Evolutionary conservation across 2,888 invertebrate species (phyloP).

Genomic region (Hirtodrosophila confusa): DNA sequence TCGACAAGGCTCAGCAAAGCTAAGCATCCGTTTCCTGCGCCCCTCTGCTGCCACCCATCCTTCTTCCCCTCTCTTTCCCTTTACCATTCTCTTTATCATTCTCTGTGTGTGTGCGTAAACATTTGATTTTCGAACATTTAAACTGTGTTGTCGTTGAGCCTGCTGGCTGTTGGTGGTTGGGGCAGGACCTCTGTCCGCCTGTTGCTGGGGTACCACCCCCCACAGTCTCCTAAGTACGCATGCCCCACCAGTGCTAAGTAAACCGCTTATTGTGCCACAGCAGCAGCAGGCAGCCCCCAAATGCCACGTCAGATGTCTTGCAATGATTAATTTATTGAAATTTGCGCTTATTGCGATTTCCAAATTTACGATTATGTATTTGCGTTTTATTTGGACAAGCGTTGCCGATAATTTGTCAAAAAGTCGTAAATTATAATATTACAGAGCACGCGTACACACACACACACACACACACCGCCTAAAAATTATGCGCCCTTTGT

Average conservation of each 20-base stretch:
- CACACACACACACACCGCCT: not conserved
- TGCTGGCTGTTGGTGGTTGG: not conserved
- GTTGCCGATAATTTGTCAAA: slow-evolving; percentile 78
- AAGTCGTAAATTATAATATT: slow-evolving; percentile 77
- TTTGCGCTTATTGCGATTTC: slow-evolving; percentile 74
- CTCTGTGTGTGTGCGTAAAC: slow-evolving; percentile 47
- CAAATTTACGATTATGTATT: slow-evolving; percentile 59
- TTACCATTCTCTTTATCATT: too few species aligned
- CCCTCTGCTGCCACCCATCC: not conserved
- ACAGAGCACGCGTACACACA: slow-evolving; percentile 5
- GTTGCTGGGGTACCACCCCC: slow-evolving; percentile 46
- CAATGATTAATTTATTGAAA: slow-evolving; percentile 77
- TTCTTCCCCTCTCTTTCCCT: too few species aligned
- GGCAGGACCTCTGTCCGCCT: slow-evolving; percentile 28
- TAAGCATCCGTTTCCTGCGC: slow-evolving; percentile 17
- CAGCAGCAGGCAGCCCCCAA: slow-evolving; percentile 1
- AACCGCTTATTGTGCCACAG: slow-evolving; percentile 53
- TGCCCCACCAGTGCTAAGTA: slow-evolving; percentile 23
- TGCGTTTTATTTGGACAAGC: slow-evolving; percentile 69
- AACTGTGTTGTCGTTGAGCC: slow-evolving; percentile 24
- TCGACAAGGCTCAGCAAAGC: slow-evolving; percentile 63
- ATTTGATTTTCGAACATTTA: slow-evolving; percentile 65
- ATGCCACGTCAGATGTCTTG: slow-evolving; percentile 46
- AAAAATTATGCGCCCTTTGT: not conserved
- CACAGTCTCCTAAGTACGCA: slow-evolving; percentile 21